Conservation (phyloP, 1,140 invertebrate genomes). For the Cyphomyrmex costatus region DNA sequence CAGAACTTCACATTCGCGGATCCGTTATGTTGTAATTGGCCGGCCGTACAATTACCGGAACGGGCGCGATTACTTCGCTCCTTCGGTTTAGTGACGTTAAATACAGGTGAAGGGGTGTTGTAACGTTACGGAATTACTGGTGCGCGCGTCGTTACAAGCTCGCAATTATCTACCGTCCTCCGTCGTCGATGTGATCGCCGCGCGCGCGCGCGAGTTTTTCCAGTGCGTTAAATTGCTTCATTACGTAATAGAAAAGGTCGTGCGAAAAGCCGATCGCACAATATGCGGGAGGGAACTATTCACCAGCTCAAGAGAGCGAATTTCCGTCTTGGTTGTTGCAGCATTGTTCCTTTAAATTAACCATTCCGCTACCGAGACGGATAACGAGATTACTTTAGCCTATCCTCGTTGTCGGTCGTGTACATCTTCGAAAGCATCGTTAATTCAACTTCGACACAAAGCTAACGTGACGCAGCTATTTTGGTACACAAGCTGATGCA, state of each 20-base stretch:
- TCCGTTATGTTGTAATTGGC: constrained; percentile 61
- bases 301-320: neutral
- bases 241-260: constrained; percentile 45
- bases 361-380: neutral
- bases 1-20: constrained; percentile 39
- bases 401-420: neutral
- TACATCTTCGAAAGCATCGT: neutral
- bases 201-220: too few relatives aligned
- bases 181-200: constrained; percentile 18
- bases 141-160: constrained; percentile 38
- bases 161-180: constrained; percentile 44
- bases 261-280: neutral
- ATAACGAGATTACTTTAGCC: constrained; percentile 26
- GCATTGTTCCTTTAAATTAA: constrained; percentile 30
- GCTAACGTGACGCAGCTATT: neutral
- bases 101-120: constrained; percentile 59
- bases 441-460: constrained; percentile 15
- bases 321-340: neutral
- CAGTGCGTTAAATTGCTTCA: constrained; percentile 44
- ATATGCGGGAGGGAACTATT: neutral
- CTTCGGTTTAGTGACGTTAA: constrained; percentile 63
- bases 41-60: constrained; percentile 52
- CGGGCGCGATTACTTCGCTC: constrained; percentile 54
- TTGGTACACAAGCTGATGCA: neutral
- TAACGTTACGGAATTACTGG: constrained; percentile 57